Conservation (phyloP, 2,888 invertebrate species). For the Ophioninae sp. region DNA sequence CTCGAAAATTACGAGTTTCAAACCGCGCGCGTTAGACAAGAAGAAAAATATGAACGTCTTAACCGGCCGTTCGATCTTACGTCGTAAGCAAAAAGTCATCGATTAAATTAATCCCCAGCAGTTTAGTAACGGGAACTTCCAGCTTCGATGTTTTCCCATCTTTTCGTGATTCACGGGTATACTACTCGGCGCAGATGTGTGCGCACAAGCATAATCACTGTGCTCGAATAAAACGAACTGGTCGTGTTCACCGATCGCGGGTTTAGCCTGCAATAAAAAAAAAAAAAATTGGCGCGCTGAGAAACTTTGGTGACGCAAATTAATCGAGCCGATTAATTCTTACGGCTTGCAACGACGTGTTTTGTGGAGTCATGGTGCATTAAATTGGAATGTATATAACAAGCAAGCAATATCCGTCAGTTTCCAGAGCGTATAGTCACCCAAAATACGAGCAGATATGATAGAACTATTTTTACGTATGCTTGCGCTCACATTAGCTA, state of each 20-base stretch:
- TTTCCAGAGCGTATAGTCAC: conserved; percentile 9
- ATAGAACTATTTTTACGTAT: background rate
- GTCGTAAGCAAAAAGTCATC: background rate
- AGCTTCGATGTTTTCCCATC: background rate
- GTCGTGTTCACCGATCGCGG: conserved; percentile 4
- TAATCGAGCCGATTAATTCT: conserved; percentile 51
- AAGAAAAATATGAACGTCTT: background rate
- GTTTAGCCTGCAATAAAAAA: background rate
- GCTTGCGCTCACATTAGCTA: background rate
- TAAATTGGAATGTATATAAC: conserved; percentile 29
- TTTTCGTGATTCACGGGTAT: conserved; percentile 19
- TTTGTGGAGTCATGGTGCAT: conserved; percentile 22
- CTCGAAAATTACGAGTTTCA: conserved; percentile 11
- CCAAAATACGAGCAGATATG: conserved; percentile 2
- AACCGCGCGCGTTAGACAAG: background rate
- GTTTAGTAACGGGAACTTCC: background rate
- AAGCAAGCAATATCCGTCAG: conserved; percentile 13
- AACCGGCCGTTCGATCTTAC: conserved; percentile 6
- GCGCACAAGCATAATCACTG: background rate
- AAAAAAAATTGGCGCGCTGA: conserved; percentile 31
- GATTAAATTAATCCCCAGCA: background rate
- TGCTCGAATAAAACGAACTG: background rate
- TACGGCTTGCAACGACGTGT: background rate
- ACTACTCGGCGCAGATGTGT: background rate
- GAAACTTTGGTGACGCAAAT: conserved; percentile 43